Conservation (phyloP, 2,797 vertebrate species). For the Yasuhikotakia modesta region DNA sequence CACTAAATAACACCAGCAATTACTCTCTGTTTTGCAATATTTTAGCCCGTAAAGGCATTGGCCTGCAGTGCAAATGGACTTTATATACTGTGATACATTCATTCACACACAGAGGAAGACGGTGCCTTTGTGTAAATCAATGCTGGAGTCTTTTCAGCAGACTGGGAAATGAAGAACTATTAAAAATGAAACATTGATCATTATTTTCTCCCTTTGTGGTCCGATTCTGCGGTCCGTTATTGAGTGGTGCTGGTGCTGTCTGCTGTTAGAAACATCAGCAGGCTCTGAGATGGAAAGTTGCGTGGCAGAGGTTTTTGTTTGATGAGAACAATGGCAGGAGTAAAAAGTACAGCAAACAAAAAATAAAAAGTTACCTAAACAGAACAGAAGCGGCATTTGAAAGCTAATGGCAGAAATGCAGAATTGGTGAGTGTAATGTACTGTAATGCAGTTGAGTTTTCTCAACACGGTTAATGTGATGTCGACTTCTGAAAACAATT, state of each 20-base stretch:
- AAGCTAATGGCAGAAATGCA: constrained; percentile 11
- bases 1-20: constrained; percentile 31
- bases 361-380: constrained; percentile 14
- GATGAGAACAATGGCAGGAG: background rate
- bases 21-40: constrained; percentile 26
- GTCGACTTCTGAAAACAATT: background rate
- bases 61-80: constrained; percentile 12
- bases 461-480: no score
- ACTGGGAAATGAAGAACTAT: constrained; percentile 30
- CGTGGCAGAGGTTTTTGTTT: constrained; percentile 8
- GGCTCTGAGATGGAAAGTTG: background rate
- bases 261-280: constrained; percentile 11
- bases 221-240: constrained; percentile 9
- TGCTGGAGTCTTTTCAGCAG: constrained; percentile 10
- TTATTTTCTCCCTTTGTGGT: constrained; percentile 13
- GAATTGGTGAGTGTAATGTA: constrained; percentile 11
- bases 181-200: constrained; percentile 21
- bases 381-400: background rate
- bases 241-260: background rate
- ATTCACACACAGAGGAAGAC: constrained; percentile 7
- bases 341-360: background rate
- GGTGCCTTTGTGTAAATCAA: constrained; percentile 26
- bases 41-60: constrained; percentile 25
- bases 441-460: background rate
- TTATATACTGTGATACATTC: constrained; percentile 18